A percentile compares a stretch with the other conserved stretches of the same genome.
Conservation (phyloP, 2,888 invertebrate genomes). For the Cyclophora punctaria region DNA sequence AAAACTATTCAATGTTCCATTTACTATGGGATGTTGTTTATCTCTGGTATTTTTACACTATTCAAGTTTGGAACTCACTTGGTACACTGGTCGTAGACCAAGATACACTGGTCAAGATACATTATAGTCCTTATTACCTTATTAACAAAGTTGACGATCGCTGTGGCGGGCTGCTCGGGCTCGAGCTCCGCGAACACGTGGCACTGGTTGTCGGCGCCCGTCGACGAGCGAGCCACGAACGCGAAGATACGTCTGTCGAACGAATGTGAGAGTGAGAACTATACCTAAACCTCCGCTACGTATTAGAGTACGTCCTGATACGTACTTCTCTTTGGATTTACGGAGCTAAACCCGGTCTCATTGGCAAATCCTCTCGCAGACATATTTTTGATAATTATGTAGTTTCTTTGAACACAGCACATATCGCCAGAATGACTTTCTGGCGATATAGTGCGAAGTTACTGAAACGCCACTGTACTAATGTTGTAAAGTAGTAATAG, state of each 20-base stretch:
- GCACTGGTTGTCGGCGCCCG: constrained; percentile 95
- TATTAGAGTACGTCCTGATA: too few relatives aligned
- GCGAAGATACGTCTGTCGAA: constrained; percentile 89
- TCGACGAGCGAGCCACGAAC: constrained; percentile 90
- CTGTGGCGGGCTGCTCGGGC: constrained; percentile 94
- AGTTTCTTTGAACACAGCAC: neutral
- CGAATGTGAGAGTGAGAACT: neutral
- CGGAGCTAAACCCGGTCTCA: too few relatives aligned
- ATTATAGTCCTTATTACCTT: constrained; percentile 68
- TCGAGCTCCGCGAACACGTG: constrained; percentile 98
- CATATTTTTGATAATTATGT: neutral
- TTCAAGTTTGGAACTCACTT: too few relatives aligned
- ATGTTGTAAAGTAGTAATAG: too few relatives aligned
- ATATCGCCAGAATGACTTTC: neutral
- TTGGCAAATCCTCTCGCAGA: too few relatives aligned
- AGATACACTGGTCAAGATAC: too few relatives aligned
- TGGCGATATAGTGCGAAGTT: neutral
- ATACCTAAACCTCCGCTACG: too few relatives aligned
- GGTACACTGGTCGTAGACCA: too few relatives aligned
- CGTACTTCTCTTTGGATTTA: too few relatives aligned
- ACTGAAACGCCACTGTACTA: too few relatives aligned
- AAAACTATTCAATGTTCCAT: neutral
- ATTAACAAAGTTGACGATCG: constrained; percentile 92
- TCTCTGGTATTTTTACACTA: neutral
- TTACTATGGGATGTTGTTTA: neutral